A percentile compares a stretch with the other conserved stretches of the same genome.
These are phyloP conservation scores for Mylabris phalerata DNA, from an alignment of 1,140 invertebrate species.

Conservation along the genomic window DNA sequence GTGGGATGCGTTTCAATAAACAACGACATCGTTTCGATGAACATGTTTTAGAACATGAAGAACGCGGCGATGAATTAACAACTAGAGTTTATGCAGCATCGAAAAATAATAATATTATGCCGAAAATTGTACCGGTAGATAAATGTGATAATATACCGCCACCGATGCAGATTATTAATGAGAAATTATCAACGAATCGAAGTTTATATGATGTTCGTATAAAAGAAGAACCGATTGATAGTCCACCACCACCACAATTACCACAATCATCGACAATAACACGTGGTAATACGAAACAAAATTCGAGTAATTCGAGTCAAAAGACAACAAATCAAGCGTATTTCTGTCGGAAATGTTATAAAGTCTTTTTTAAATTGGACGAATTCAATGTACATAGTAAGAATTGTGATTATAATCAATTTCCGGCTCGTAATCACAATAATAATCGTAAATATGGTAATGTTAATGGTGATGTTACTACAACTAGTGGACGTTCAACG, in stretches of 20 bases:
- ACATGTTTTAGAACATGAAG: slow-evolving; percentile 33
- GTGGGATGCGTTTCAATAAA: slow-evolving; percentile 40
- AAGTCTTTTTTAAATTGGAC: slow-evolving; percentile 40
- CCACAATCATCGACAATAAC: not conserved
- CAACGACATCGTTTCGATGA: slow-evolving; percentile 34
- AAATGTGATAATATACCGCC: slow-evolving; percentile 7
- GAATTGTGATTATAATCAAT: slow-evolving; percentile 30
- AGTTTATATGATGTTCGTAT: not conserved
- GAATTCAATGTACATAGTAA: slow-evolving; percentile 39
- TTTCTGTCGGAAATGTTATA: slow-evolving; percentile 40
- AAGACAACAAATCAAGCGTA: slow-evolving; percentile 37
- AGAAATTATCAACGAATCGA: no score
- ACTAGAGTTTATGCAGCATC: slow-evolving; percentile 36
- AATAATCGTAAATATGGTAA: not conserved
- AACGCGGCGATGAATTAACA: slow-evolving; percentile 27
- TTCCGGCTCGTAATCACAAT: not conserved
- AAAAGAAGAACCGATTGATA: not conserved
- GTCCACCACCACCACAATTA: not conserved
- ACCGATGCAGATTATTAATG: no score
- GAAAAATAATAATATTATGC: slow-evolving; percentile 31
- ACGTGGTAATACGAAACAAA: slow-evolving; percentile 7
- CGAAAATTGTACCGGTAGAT: slow-evolving; percentile 25
- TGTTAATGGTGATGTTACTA: slow-evolving; percentile 18
- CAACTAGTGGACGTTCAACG: slow-evolving; percentile 12
- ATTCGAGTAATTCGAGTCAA: slow-evolving; percentile 3